Evolutionary conservation across 2,888 invertebrate species (phyloP).

Genomic region (Tinea pellionella): DNA sequence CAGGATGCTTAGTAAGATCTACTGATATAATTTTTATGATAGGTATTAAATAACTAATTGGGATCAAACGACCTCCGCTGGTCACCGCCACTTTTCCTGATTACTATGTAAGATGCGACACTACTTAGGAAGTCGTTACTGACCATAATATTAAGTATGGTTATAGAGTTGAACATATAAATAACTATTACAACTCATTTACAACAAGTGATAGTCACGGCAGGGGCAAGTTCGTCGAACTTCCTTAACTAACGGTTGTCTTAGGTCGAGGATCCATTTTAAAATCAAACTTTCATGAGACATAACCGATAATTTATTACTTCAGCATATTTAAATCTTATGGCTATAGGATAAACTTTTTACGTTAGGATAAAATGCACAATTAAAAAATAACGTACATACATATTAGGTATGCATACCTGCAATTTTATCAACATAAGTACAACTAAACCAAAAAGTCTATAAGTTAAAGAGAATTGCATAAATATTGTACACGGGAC

Average conservation of each 20-base stretch:
- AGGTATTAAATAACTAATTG: no score
- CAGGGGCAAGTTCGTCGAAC: constrained; percentile 34
- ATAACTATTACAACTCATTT: constrained; percentile 47
- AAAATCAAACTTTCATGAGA: constrained; percentile 45
- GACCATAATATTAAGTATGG: not conserved
- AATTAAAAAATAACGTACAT: no score
- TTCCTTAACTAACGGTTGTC: constrained; percentile 38
- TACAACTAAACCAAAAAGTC: not conserved
- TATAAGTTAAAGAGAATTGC: constrained; percentile 2
- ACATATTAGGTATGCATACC: not conserved
- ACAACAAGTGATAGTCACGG: constrained; percentile 29
- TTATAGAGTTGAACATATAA: constrained; percentile 19
- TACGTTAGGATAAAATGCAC: no score
- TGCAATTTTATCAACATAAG: not conserved
- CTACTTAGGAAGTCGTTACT: constrained; percentile 21
- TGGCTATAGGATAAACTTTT: no score
- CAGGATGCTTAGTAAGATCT: no score
- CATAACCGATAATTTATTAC: constrained; percentile 26
- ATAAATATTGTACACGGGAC: not conserved
- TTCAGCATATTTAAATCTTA: no score
- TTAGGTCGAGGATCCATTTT: constrained; percentile 29
- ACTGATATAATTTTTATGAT: no score
- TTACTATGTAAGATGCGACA: constrained; percentile 19
- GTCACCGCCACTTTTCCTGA: constrained; percentile 10
- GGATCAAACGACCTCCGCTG: not conserved